Evolutionary conservation across 2,113 vertebrate genomes (phyloP).

Genomic region (Thalassoma bifasciatum): DNA sequence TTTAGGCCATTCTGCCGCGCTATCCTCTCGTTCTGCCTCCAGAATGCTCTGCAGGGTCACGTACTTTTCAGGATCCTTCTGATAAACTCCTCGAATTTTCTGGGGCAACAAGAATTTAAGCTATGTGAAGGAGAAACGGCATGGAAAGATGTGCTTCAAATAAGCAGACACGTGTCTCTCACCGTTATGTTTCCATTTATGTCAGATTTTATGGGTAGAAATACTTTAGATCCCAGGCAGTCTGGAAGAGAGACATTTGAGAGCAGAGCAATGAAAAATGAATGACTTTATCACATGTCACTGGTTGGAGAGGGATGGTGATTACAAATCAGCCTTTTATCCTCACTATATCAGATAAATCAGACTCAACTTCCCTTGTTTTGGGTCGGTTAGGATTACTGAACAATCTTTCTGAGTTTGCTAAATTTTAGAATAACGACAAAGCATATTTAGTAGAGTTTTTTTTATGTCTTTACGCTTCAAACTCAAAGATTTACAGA

Average conservation of each 20-base stretch:
- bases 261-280: slow-evolving; percentile 56
- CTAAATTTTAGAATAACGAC: too few relatives aligned
- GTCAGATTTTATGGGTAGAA: slow-evolving; percentile 92
- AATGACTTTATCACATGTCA: slow-evolving; percentile 43
- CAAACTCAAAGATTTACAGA: too few relatives aligned
- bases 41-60: slow-evolving; percentile 93
- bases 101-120: slow-evolving; percentile 55
- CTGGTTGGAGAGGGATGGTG: background rate
- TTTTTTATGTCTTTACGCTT: too few relatives aligned
- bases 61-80: slow-evolving; percentile 90
- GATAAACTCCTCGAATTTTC: slow-evolving; percentile 93
- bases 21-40: slow-evolving; percentile 87
- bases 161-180: slow-evolving; percentile 40
- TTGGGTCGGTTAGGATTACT: too few relatives aligned
- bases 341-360: too few relatives aligned
- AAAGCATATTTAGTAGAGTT: too few relatives aligned
- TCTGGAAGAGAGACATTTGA: slow-evolving; percentile 82
- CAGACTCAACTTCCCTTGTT: too few relatives aligned
- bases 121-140: background rate
- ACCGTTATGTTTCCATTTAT: slow-evolving; percentile 94
- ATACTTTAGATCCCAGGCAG: slow-evolving; percentile 91
- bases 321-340: slow-evolving; percentile 20
- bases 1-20: slow-evolving; percentile 90
- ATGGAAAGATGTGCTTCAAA: background rate
- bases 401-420: too few relatives aligned